Percentiles rank a stretch among this genome's conserved stretches.
Conservation (phyloP, 2,113 vertebrate species). For the Oreotrochilus melanogaster region DNA sequence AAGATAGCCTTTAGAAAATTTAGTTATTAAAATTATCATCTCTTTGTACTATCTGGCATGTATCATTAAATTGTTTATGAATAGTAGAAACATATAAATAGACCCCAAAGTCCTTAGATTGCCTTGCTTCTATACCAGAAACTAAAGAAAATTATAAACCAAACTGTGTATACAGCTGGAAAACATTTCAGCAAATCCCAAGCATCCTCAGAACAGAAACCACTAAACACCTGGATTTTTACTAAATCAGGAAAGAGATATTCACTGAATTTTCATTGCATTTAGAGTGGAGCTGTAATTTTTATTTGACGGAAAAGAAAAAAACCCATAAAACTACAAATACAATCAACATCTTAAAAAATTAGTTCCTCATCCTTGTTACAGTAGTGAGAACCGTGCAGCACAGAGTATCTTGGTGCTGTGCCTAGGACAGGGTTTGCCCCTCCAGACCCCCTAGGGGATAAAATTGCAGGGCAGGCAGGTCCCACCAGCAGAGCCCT, state of each 20-base stretch:
- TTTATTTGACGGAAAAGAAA: background rate
- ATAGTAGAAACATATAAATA: background rate
- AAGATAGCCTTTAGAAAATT: background rate
- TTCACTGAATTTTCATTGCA: background rate
- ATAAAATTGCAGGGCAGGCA: too few species aligned
- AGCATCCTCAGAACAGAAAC: background rate
- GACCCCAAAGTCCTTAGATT: background rate
- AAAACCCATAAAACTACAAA: background rate
- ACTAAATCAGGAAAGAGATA: background rate
- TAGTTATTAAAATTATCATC: background rate
- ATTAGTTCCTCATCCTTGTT: background rate
- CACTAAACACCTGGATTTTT: background rate
- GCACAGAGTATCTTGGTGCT: accelerated
- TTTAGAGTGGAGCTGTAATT: background rate
- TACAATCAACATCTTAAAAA: background rate
- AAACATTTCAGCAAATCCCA: background rate
- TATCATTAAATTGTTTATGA: background rate
- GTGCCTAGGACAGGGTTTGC: background rate
- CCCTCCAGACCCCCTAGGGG: background rate
- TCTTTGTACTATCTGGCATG: background rate
- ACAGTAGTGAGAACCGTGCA: too few species aligned
- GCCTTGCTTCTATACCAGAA: background rate
- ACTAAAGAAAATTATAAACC: background rate
- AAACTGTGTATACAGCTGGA: background rate
- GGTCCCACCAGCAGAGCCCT: accelerated